Conservation (phyloP, 1,140 invertebrate species). For the Andricus grossulariae region DNA sequence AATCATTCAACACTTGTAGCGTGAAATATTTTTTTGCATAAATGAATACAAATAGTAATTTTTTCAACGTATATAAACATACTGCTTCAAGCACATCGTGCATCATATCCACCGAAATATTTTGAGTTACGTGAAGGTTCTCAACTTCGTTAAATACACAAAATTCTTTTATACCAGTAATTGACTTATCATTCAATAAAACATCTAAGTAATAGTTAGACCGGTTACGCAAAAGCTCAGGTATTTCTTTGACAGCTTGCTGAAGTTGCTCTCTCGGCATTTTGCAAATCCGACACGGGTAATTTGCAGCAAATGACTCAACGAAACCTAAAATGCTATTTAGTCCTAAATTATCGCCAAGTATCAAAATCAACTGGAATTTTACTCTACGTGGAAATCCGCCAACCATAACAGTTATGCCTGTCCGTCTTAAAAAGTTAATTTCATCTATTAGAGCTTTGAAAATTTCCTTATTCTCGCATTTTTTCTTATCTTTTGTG, state of each 20-base stretch:
- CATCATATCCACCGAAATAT: neutral
- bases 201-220: neutral
- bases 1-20: neutral
- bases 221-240: neutral
- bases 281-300: neutral
- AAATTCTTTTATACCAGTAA: neutral
- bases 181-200: no score
- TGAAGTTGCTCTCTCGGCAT: neutral
- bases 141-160: neutral
- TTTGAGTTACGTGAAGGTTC: neutral
- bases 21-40: neutral
- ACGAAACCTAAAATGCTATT: neutral
- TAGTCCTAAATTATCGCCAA: neutral
- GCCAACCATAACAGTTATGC: neutral
- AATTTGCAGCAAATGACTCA: neutral
- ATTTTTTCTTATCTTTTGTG: neutral
- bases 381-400: neutral
- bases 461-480: neutral
- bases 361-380: neutral
- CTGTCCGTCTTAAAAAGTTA: neutral
- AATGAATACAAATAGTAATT: neutral
- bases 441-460: neutral
- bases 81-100: neutral
- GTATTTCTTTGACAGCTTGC: neutral
- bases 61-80: neutral